These are phyloP conservation scores for Simalia tracyae DNA, from an alignment of 2,797 vertebrate species.

Conservation along the genomic window DNA sequence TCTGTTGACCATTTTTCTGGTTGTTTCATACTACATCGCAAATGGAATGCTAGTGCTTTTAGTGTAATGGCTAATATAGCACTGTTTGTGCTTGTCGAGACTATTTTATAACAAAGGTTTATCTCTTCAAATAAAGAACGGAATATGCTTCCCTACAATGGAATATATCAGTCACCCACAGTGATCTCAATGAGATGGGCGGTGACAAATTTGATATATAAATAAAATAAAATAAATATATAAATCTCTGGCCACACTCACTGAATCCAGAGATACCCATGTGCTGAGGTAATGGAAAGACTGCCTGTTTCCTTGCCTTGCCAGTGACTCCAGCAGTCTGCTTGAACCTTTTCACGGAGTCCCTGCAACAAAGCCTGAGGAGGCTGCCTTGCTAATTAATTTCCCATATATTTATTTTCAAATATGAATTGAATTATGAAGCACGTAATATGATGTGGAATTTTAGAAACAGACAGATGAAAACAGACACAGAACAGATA, in stretches of 20 bases:
- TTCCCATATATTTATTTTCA: constrained; percentile 63
- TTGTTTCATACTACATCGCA: not conserved
- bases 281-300: constrained; percentile 49
- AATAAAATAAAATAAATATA: no score
- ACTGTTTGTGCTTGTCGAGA: fast-evolving
- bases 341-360: constrained; percentile 44
- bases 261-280: constrained; percentile 33
- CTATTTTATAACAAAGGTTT: constrained; percentile 2
- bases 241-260: constrained; percentile 1
- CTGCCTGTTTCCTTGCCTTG: constrained; percentile 31
- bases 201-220: no score
- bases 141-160: not conserved
- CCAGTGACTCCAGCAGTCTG: constrained; percentile 37
- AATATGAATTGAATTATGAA: constrained; percentile 61
- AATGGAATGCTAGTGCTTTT: not conserved
- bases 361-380: constrained; percentile 29
- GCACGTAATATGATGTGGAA: constrained; percentile 47
- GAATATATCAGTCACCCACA: constrained; percentile 20
- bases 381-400: constrained; percentile 52
- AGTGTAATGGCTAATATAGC: not conserved
- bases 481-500: constrained; percentile 56
- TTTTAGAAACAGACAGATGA: constrained; percentile 41
- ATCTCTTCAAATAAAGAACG: not conserved
- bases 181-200: not conserved
- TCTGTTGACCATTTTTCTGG: not conserved